Evolutionary conservation across 2,113 vertebrate genomes (phyloP).

Genomic region (Rhagologus leucostigma): DNA sequence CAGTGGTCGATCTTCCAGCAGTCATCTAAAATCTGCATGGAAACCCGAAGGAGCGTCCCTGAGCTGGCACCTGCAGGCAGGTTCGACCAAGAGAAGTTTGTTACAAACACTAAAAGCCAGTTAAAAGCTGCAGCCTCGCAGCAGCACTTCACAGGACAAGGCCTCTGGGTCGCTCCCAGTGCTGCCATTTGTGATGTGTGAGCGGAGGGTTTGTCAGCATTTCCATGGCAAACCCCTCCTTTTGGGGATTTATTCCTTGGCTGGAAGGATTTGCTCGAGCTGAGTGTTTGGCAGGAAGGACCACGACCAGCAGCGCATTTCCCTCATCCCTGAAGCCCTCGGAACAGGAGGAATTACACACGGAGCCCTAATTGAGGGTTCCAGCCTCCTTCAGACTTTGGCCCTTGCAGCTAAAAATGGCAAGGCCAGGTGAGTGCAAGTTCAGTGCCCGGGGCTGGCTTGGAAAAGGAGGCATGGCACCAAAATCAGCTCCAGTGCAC

Average conservation of each 20-base stretch:
- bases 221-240: not conserved
- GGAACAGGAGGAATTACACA: not conserved
- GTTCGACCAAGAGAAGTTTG: not conserved
- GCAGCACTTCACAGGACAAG: not conserved
- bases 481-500: not conserved
- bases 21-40: not conserved
- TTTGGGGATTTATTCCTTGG: not conserved
- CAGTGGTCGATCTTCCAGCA: rapidly evolving
- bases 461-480: rapidly evolving
- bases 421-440: not conserved
- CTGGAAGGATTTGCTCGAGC: not conserved
- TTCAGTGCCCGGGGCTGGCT: not conserved
- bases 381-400: not conserved
- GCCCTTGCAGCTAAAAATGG: not conserved
- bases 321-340: not conserved
- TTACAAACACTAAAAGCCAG: not conserved
- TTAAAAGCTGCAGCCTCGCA: not conserved
- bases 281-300: not conserved
- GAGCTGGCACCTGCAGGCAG: not conserved
- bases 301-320: rapidly evolving
- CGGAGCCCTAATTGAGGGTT: not conserved
- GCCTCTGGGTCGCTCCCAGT: not conserved
- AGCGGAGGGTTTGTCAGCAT: not conserved
- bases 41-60: not conserved
- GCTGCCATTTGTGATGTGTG: rapidly evolving